These are phyloP conservation scores for Caracal caracal DNA, from an alignment of 2,113 vertebrate species.

Conservation along the genomic window DNA sequence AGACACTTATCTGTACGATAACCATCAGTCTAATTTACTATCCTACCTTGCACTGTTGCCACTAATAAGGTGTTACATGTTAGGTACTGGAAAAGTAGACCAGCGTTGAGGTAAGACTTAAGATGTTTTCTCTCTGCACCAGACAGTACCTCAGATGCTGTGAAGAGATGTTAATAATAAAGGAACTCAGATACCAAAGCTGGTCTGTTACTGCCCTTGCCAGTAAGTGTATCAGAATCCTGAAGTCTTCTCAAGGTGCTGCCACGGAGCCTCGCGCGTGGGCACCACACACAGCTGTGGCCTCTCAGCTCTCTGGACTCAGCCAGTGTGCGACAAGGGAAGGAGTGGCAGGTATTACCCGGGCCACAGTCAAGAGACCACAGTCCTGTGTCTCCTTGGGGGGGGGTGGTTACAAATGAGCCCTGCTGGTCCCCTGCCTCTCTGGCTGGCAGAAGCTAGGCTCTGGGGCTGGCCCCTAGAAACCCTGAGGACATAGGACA, in stretches of 20 bases:
- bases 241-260: neutral
- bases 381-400: neutral
- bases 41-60: neutral
- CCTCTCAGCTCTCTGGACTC: neutral
- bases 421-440: too few species aligned
- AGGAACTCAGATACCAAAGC: neutral
- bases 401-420: neutral
- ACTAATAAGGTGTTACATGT: neutral
- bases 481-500: neutral
- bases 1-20: neutral
- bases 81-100: neutral
- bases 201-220: neutral
- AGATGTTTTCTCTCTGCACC: neutral
- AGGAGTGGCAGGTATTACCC: neutral
- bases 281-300: neutral
- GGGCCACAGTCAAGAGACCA: neutral
- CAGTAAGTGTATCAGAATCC: neutral
- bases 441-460: neutral
- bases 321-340: neutral
- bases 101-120: neutral
- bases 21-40: neutral
- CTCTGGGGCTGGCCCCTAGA: neutral
- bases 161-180: neutral
- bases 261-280: fast-evolving
- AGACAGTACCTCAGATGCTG: neutral